A percentile compares a stretch with the other conserved stretches of the same genome.
phyloP scores from a whole-genome alignment of 2,113 vertebrate species.

The Plectropomus leopardus region DNA sequence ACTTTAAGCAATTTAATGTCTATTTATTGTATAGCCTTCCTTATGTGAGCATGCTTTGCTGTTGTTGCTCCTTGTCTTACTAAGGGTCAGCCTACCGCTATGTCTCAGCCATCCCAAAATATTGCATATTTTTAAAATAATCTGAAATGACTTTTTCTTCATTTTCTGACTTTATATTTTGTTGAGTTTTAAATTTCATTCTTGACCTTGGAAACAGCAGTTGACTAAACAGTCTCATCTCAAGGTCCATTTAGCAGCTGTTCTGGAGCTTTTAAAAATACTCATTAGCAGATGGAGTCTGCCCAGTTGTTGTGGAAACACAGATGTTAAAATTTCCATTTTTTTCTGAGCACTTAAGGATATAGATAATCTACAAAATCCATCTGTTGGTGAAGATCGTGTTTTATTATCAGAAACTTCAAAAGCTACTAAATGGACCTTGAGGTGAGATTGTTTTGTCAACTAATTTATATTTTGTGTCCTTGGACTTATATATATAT shows the following conservation, averaged over 20 bases:
- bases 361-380: neutral
- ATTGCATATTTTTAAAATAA: neutral
- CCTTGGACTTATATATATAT: neutral
- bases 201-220: conserved; percentile 4
- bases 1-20: too few relatives aligned
- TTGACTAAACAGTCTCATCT: neutral
- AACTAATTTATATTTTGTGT: neutral
- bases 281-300: neutral
- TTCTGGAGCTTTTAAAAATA: neutral
- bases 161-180: too few relatives aligned
- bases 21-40: too few relatives aligned
- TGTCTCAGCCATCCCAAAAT: neutral
- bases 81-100: too few relatives aligned
- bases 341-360: neutral
- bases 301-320: neutral
- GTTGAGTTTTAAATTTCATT: neutral
- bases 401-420: neutral
- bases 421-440: neutral
- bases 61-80: too few relatives aligned
- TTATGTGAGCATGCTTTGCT: too few relatives aligned
- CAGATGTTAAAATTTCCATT: neutral
- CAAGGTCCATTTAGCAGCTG: neutral
- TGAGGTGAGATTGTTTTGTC: conserved; percentile 5
- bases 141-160: neutral
- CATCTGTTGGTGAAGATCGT: neutral